A percentile compares a stretch with the other conserved stretches of the same genome.
Evolutionary conservation across 2,113 vertebrate species (phyloP).

Genomic region (Dicerorhinus sumatrensis): DNA sequence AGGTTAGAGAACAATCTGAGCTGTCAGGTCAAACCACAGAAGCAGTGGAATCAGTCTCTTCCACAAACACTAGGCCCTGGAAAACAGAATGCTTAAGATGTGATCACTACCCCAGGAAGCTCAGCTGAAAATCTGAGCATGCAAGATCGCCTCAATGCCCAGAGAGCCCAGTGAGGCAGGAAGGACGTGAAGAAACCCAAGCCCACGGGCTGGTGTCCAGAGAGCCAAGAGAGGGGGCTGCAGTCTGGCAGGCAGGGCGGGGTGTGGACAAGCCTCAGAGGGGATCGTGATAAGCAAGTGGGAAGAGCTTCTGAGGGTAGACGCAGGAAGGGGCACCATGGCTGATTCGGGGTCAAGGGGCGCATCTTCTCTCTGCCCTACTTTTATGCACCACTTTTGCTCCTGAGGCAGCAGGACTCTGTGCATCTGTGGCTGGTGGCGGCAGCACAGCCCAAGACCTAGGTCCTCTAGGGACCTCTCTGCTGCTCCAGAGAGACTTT

Average conservation of each 20-base stretch:
- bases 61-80: not conserved
- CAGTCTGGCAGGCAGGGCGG: rapidly evolving
- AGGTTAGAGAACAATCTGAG: not conserved
- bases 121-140: not conserved
- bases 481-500: not conserved
- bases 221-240: not conserved
- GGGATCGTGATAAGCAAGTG: rapidly evolving
- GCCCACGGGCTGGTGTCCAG: not conserved
- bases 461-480: not conserved
- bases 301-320: not conserved
- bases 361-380: not conserved
- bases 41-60: not conserved
- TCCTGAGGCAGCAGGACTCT: no score
- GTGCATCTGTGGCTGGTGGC: no score
- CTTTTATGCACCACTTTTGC: not conserved
- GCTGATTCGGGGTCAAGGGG: not conserved
- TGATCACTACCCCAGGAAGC: no score
- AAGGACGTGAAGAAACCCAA: not conserved
- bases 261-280: not conserved
- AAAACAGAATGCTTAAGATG: not conserved
- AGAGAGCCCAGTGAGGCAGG: not conserved
- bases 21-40: not conserved
- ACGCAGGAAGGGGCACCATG: rapidly evolving
- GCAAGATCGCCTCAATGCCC: rapidly evolving
- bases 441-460: not conserved